Evolutionary conservation across 92 coral and sea anemone species (phyloP), one percentile per base, ranked within the genome.

Genomic region (Porites evermanni): DNA sequence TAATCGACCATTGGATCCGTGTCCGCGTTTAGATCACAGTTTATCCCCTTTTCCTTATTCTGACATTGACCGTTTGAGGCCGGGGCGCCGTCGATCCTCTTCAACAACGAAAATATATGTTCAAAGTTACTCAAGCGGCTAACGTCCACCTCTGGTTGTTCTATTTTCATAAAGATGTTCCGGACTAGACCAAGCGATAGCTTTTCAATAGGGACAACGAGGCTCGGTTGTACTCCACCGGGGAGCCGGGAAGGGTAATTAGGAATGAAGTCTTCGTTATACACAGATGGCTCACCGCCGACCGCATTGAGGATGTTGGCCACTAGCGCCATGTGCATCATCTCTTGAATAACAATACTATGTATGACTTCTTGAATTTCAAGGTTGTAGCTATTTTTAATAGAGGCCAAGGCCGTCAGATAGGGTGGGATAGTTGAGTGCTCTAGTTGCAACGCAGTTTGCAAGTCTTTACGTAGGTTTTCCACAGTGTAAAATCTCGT

Each of bases 291-390:
- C 11, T 84, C 84, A 2, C 94, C 95, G 1, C 91, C 97, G 32
- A 94, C 90, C 5, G 97, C 97, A 71, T 94, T 94, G 1, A 94
- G 82, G 67, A 94, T 79, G 77, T 94, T 94, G 14, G 97, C 90
- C 47, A 92, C 95, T 12, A 89, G 83, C 11, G 86, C 76, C 95
- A 91, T 86, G 47, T 94, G 95, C 47, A 79, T 78, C 95, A 94
- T 94, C 53, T 94, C 93, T 53, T 91, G 89, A 6, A 81, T 86
- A 12, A 94, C 16, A 17, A 94, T 78, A 1, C 80, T 70, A 67
- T 80, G 89, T 7, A 94, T 38, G 6, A 94, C 87, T 9, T 21
- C 67, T 52, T 92, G 68, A 19, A 89, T 85, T 52, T 91, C 82
- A 0, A n/a, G 19, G 70, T 92, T 94, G 50, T 84, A 94, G 53